Conservation (phyloP, 1,140 invertebrate genomes). For the Ceratitis capitata region DNA sequence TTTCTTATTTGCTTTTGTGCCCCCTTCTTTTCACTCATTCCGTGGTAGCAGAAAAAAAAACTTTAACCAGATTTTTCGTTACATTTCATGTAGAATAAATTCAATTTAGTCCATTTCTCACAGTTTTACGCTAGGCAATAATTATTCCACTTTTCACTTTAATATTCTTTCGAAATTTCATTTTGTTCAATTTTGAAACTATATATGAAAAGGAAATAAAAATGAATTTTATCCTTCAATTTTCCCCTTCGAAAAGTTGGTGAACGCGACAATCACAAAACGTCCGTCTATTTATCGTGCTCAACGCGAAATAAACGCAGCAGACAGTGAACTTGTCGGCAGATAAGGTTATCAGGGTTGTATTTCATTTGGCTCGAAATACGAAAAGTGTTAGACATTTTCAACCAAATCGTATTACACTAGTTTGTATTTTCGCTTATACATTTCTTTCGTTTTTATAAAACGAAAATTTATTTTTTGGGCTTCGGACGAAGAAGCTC, state of each 20-base stretch:
- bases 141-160: background rate
- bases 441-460: too few relatives aligned
- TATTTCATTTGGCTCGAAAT: background rate
- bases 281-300: background rate
- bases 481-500: too few relatives aligned
- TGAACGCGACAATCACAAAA: background rate
- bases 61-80: background rate
- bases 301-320: conserved; percentile 6
- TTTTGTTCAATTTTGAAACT: background rate
- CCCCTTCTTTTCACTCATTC: background rate
- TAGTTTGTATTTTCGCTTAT: too few relatives aligned
- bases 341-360: background rate
- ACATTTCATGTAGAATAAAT: background rate
- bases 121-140: background rate
- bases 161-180: background rate
- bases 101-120: background rate
- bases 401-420: too few relatives aligned
- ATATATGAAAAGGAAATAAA: background rate
- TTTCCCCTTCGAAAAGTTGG: background rate
- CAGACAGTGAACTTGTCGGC: background rate
- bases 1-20: background rate
- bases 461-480: background rate
- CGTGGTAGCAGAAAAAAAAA: background rate
- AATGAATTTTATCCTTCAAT: background rate
- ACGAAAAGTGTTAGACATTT: background rate